These are phyloP conservation scores for Grus americana DNA, from an alignment of 2,113 vertebrate genomes.

Conservation along the genomic window DNA sequence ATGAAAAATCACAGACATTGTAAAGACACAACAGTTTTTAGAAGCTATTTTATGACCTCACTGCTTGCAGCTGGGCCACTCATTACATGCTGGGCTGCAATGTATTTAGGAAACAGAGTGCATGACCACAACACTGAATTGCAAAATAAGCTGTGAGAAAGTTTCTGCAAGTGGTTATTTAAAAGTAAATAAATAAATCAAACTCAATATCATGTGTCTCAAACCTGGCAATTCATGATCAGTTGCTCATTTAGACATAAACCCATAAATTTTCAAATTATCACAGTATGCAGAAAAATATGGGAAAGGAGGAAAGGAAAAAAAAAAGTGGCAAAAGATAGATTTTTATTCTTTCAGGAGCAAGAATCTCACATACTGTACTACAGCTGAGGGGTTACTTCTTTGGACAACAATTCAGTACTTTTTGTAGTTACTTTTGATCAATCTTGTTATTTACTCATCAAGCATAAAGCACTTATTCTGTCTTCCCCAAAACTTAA, in stretches of 20 bases:
- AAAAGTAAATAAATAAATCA: background rate
- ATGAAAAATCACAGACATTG: background rate
- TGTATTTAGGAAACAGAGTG: background rate
- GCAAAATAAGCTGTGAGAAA: conserved; percentile 28
- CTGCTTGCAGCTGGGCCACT: background rate
- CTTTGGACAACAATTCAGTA: background rate
- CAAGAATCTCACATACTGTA: background rate
- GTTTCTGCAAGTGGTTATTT: background rate
- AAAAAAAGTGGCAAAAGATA: background rate
- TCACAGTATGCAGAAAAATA: background rate
- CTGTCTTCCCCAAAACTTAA: background rate
- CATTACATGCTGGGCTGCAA: background rate
- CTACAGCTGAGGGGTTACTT: background rate
- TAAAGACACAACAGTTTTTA: background rate
- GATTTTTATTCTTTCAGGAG: background rate
- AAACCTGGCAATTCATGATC: background rate
- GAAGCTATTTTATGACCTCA: background rate
- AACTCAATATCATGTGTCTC: background rate
- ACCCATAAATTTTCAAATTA: background rate
- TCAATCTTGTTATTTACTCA: background rate
- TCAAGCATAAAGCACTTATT: background rate
- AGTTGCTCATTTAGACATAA: background rate
- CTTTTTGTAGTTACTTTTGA: background rate
- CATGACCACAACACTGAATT: background rate
- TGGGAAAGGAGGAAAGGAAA: background rate